Evolutionary conservation across 2,113 vertebrate genomes (phyloP), one percentile per base, ranked within the genome.

Genomic region (Oncorhynchus masou): DNA sequence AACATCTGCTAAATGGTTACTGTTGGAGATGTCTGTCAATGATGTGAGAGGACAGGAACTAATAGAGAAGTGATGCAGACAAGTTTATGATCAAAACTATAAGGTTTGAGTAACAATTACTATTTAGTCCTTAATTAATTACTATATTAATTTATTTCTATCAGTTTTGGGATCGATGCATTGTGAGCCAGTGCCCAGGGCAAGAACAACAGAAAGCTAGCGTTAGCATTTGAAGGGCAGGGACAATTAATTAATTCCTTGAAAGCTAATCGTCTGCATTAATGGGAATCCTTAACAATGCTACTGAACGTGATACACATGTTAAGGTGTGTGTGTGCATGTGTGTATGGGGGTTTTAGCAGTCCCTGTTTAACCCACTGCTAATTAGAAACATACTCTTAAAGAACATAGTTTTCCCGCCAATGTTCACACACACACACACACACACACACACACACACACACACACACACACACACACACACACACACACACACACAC

Each of bases 191-290:
- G 15, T 66, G 64, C 13, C 22, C 49, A 51, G 25, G 29, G 81
- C 76, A 88, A 91, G 83, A 86, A 45, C 9, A 45, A 88, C 87
- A 92, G 88, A 90, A 91, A 88, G 88, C 89, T 90, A 91, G 85
- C 91, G 91, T 92, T 91, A 91, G 91, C 90, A 92, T 93, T 92
- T 93, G 91, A 93, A 92, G 92, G 91, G 89, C 90, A 92, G 85
- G 91, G 90, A 91, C 90, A 91, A 91, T 88, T 11, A 92, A 93
- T 93, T 88, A 91, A 92, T 92, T 92, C 90, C 88, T 89, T 85
- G 86, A 88, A 92, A 91, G 88, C 90, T 92, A 93, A 93, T 91
- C 87, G 81, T 89, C 87, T 90, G 90, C 89, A 91, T 92, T 93
- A 92, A 92, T 92, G 90, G 87, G 83, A 89, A 90, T 91, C 91